Base-by-base conservation (phyloP, 2,113 vertebrate species). In the Microtus oregoni region DNA sequence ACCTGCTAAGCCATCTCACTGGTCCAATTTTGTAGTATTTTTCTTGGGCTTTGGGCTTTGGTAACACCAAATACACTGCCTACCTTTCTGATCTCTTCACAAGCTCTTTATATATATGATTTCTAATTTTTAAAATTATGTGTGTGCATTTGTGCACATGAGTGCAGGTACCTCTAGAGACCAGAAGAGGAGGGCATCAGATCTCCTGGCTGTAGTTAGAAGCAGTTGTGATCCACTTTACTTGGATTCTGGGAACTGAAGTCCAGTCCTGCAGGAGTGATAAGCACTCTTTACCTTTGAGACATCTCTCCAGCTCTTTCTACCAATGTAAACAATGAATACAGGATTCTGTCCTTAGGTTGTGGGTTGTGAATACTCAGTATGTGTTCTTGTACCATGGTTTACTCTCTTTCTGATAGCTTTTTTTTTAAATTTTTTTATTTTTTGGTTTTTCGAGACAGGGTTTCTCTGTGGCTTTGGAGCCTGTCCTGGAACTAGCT, bases 41-140 rank as follows among this genome's bases (percentile, higher is more conserved):
- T 75, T 32, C n/a, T 86, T 86, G 89, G 55, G 41, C 52, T 95
- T 86, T 86, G 89, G 55, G 50, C 44, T 96, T 94, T 94, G 73
- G n/a, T 72, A n/a, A 76, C 14, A 35, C 86, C 72, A 5, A 2
- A 44, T 92, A 30, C 19, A 28, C 30, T 75, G 1, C 91, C 32
- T 90, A 28, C 28, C 13, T 38, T 94, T 86, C 61, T 32, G 17
- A 65, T 68, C 75, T 72, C 41, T 86, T 67, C 28, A 67, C 17
- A 67, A 67, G 4, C 9, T 86, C 26, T 47, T 22, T 44, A 81
- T 81, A 55, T 58, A 78, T 78, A n/a, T 81, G 19, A n/a, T 38
- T 58, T 58, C 38, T 82, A 82, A 58, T 82, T 82, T 38, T 58
- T 58, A 82, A 81, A 55, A 68, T 68, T 68, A 68, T 68, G 30